A percentile compares a stretch with the other conserved stretches of the same genome.
Conservation (phyloP, 2,113 vertebrate species). For the Chaenocephalus aceratus region DNA sequence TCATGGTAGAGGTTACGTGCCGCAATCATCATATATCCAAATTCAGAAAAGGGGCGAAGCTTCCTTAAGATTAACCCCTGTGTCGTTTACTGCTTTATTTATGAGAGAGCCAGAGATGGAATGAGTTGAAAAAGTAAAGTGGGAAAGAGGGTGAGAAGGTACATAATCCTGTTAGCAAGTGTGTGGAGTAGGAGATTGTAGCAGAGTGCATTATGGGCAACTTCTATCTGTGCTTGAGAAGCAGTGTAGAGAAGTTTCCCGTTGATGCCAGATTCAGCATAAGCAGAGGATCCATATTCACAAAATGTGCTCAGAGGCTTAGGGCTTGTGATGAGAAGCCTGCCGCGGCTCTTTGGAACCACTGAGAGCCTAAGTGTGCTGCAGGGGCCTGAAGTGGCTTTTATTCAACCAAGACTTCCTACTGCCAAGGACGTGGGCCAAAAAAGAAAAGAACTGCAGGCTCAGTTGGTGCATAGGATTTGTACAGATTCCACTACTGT, state of each 20-base stretch:
- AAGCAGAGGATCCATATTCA: conserved; percentile 22
- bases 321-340: conserved; percentile 17
- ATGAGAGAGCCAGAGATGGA: background rate
- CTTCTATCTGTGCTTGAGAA: background rate
- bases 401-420: background rate
- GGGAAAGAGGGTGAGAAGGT: conserved; percentile 5
- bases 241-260: background rate
- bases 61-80: conserved; percentile 19
- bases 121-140: background rate
- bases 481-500: conserved; percentile 4
- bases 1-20: background rate
- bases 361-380: conserved; percentile 1
- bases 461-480: background rate
- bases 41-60: conserved; percentile 17
- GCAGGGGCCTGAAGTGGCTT: conserved; percentile 16
- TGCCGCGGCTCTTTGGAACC: conserved; percentile 7
- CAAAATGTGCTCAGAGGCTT: conserved; percentile 31
- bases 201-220: background rate
- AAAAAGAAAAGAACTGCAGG: conserved; percentile 3
- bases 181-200: conserved; percentile 16
- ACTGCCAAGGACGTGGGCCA: conserved; percentile 9
- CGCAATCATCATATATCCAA: conserved; percentile 11
- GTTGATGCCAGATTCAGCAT: conserved; percentile 14
- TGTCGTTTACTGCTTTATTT: background rate
- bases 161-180: conserved; percentile 23